These are phyloP conservation scores for Tenodera sinensis DNA, from an alignment of 2,888 invertebrate species.

Conservation along the genomic window DNA sequence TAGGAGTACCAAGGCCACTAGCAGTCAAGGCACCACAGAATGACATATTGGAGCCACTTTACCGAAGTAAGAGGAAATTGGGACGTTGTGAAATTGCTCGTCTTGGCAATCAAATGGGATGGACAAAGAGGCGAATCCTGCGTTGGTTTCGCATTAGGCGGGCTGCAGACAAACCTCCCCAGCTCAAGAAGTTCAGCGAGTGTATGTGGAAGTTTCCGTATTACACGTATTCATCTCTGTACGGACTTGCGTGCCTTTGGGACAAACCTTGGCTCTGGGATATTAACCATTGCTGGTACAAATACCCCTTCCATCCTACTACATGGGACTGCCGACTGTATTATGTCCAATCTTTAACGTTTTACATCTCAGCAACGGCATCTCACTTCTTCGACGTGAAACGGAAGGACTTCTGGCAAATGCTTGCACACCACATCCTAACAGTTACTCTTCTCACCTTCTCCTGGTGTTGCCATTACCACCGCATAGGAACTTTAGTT, in stretches of 20 bases:
- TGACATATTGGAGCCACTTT: constrained; percentile 73
- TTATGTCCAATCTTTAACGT: constrained; percentile 54
- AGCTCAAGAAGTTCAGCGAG: constrained; percentile 87
- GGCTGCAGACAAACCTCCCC: constrained; percentile 82
- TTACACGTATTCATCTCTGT: constrained; percentile 76
- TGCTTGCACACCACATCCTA: constrained; percentile 57
- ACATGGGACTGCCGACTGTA: constrained; percentile 66
- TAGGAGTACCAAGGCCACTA: constrained; percentile 56
- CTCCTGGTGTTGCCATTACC: constrained; percentile 56
- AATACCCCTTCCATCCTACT: constrained; percentile 77
- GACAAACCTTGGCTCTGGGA: constrained; percentile 93
- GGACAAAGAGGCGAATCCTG: constrained; percentile 82
- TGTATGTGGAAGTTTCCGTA: constrained; percentile 82
- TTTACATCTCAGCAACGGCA: constrained; percentile 55
- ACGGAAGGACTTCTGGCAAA: constrained; percentile 51
- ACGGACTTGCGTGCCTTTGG: constrained; percentile 78
- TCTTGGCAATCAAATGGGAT: constrained; percentile 77
- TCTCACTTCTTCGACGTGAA: constrained; percentile 53
- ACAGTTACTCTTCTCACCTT: constrained; percentile 54
- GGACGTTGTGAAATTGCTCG: constrained; percentile 75
- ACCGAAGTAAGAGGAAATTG: constrained; percentile 61
- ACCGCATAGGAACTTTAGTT: constrained; percentile 55
- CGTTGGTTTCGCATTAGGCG: constrained; percentile 84
- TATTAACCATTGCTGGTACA: constrained; percentile 79
- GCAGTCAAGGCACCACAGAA: constrained; percentile 70